Base-by-base conservation (phyloP, 2,113 vertebrate species). In the Setophaga kirtlandii region DNA sequence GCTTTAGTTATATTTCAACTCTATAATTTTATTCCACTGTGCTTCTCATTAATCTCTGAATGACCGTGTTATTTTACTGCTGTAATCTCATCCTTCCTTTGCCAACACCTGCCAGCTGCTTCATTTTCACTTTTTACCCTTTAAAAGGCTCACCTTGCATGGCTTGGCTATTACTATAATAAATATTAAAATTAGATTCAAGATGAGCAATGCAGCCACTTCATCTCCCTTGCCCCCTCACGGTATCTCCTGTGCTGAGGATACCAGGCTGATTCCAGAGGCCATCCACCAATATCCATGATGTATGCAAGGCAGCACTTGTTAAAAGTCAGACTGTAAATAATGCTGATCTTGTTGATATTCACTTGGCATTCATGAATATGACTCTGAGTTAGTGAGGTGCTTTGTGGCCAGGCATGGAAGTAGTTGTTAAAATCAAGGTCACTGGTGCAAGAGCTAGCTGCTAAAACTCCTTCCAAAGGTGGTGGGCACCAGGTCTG, bases 51-150 rank as follows among this genome's bases (percentile, higher is more conserved):
- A 96, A 96, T 96, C 87, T 96, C 88, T 86, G 87, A 95, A 94
- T 93, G 93, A 95, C 90, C 25, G 76, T 87, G 92, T 91, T 96
- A 94, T 96, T 96, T 96, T 70, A 95, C 93, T 39, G 75, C 87
- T 83, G 90, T 96, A 96, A 97, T 96, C 93, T 96, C 90, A 94
- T 94, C 64, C 95, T 95, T 96, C 90, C 93, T 95, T 94, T 94
- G 92, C 90, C 90, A 96, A 90, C 79, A 95, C 86, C 93, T 96
- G 93, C 96, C 93, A 95, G 90, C 90, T 95, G 95, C 83, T 84
- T 94, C 90, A 92, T 96, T 95, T 95, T 93, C 93, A 96, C 87
- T 91, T 96, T 92, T 94, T 95, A 97, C 95, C 96, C 96, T 97
- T 95, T 97, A 96, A 92, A 96, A 96, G 77, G 93, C 93, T 97